Base-by-base conservation (phyloP, 2,797 vertebrate species). In the Rousettus madagascariensis region DNA sequence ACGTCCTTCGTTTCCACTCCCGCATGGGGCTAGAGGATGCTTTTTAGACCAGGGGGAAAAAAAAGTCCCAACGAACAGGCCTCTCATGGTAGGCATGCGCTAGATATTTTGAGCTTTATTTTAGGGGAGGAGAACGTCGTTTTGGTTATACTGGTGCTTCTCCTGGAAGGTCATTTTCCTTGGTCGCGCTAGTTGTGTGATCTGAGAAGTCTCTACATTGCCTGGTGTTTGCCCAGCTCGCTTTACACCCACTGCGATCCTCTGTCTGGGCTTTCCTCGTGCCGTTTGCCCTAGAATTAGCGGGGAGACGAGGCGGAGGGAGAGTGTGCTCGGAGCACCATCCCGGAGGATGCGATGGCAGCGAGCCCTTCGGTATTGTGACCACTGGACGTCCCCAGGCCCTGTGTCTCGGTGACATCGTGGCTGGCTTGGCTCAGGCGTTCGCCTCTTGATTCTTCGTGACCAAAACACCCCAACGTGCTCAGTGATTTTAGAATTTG, bases 51-150 rank as follows among this genome's bases (percentile, higher is more conserved):
- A 2, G 46, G 38, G 38, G 3, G 3, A 46, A 20, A 28, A 49
- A 13, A 59, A 59, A 26, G 10, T 38, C 33, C 61, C 78, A 6
- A 10, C 46, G 41, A 51, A 22, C 17, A 80, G 57, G 72, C 28
- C 46, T 53, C 43, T 11, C 0, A 0, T 0, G n/a, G 36, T 13
- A 6, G 11, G 24, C 19, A 19, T 26, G 24, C 4, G 0, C 8
- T 24, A 4, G 46, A 8, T 16, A 33, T 66, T 87, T 43, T 36
- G 9, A 33, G 10, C 16, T 1, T 36, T 20, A 5, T 26, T 6
- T 16, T 46, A 57, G 33, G 80, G 80, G 61, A 26, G 30, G 19
- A 0, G 7, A 83, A 22, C 59, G 20, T 20, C 28, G 24, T 51
- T 69, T 80, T 33, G 24, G 53, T 41, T 8, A 0, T 10, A 7